These are phyloP conservation scores for Zelleria hepariella DNA, from an alignment of 2,888 invertebrate genomes.

Conservation along the genomic window DNA sequence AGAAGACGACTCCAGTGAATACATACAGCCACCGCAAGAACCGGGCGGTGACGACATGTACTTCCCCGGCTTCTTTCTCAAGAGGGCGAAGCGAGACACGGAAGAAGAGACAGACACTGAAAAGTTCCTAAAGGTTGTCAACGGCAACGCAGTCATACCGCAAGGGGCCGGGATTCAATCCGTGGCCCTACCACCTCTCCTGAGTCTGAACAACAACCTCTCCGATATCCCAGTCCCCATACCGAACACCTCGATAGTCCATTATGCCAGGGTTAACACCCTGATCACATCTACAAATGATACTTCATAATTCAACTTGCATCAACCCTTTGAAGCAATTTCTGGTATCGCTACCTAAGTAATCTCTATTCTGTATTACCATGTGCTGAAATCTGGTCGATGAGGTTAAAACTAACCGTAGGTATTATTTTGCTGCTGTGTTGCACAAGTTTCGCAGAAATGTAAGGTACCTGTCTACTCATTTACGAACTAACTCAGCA, in stretches of 20 bases:
- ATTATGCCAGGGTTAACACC: slow-evolving; percentile 52
- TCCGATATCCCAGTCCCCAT: slow-evolving; percentile 53
- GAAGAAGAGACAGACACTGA: slow-evolving; percentile 7
- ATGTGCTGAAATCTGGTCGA: no score
- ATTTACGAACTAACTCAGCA: no score
- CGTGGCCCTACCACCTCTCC: slow-evolving; percentile 41
- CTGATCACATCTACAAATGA: slow-evolving; percentile 13
- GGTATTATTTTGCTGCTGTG: no score
- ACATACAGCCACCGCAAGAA: background rate
- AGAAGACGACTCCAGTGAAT: background rate
- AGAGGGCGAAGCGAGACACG: slow-evolving; percentile 19
- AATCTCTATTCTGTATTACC: no score
- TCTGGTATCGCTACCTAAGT: no score
- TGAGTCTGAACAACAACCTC: slow-evolving; percentile 45
- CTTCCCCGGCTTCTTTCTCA: background rate
- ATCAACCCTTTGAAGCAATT: no score
- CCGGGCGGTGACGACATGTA: background rate
- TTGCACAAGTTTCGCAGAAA: no score
- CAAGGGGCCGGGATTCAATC: slow-evolving; percentile 40
- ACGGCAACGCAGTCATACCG: slow-evolving; percentile 41
- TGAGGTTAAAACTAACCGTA: no score
- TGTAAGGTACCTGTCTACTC: no score
- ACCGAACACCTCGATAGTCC: slow-evolving; percentile 54
- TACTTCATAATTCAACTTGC: background rate
- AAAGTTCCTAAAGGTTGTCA: slow-evolving; percentile 24